A percentile compares a stretch with the other conserved stretches of the same genome.
phyloP scores from a whole-genome alignment of 2,797 vertebrate species.

The Passerculus sandwichensis region DNA sequence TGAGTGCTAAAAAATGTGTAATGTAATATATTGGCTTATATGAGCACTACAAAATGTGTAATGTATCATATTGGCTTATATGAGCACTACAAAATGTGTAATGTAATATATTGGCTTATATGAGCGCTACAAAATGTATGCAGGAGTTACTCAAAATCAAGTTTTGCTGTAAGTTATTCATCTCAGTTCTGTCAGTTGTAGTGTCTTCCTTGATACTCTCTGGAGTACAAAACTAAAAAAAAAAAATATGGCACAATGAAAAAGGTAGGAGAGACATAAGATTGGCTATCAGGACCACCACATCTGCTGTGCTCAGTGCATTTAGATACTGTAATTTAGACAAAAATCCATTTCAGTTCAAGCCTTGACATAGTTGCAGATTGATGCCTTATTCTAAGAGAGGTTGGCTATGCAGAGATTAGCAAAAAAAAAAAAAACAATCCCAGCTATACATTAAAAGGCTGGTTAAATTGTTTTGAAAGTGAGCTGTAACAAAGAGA shows the following conservation, averaged over 20 bases:
- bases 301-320: background rate
- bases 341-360: background rate
- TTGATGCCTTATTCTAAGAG: background rate
- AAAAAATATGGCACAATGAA: background rate
- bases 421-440: background rate
- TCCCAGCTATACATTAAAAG: background rate
- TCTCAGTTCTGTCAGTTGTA: background rate
- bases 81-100: background rate
- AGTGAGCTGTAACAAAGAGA: background rate
- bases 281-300: background rate
- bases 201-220: background rate
- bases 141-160: background rate
- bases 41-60: background rate
- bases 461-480: background rate
- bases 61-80: too few species aligned
- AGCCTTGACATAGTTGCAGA: background rate
- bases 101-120: too few species aligned
- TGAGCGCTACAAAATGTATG: background rate
- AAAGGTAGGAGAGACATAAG: background rate
- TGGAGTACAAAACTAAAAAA: background rate
- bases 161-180: background rate
- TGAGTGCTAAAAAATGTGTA: background rate
- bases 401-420: background rate
- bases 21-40: background rate
- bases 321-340: background rate